These are phyloP conservation scores for Samia ricini DNA, from an alignment of 1,140 invertebrate species.

Conservation along the genomic window DNA sequence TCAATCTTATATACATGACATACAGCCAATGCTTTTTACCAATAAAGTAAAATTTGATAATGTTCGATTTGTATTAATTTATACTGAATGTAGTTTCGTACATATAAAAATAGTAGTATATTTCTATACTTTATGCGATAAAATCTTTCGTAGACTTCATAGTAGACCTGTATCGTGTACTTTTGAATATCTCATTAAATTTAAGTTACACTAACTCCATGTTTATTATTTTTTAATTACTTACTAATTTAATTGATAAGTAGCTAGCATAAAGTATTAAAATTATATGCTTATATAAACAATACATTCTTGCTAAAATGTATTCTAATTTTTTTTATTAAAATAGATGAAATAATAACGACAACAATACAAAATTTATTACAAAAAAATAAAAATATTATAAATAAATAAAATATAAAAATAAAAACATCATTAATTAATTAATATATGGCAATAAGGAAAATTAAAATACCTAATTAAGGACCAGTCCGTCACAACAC, in stretches of 20 bases:
- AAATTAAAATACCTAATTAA: constrained; percentile 51
- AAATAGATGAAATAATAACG: constrained; percentile 33
- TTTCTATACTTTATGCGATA: background rate
- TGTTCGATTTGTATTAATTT: too few relatives aligned
- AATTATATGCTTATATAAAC: background rate
- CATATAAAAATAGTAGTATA: background rate
- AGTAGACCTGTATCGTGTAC: background rate
- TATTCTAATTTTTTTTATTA: background rate
- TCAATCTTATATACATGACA: too few relatives aligned
- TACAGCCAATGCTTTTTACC: too few relatives aligned
- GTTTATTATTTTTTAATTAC: background rate
- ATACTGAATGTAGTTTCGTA: too few relatives aligned
- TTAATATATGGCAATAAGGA: constrained; percentile 65
- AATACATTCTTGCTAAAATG: background rate
- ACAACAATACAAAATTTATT: constrained; percentile 68
- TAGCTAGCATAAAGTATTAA: background rate
- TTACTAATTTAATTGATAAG: background rate
- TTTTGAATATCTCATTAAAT: background rate
- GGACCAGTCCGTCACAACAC: constrained; percentile 34
- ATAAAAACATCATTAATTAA: constrained; percentile 58
- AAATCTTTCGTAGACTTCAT: background rate
- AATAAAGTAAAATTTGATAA: too few relatives aligned
- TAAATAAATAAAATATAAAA: constrained; percentile 59
- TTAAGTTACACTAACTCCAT: background rate
- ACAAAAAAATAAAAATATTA: constrained; percentile 58